phyloP scores from a whole-genome alignment of 2,797 vertebrate genomes.

The Sebastes steindachneri region DNA sequence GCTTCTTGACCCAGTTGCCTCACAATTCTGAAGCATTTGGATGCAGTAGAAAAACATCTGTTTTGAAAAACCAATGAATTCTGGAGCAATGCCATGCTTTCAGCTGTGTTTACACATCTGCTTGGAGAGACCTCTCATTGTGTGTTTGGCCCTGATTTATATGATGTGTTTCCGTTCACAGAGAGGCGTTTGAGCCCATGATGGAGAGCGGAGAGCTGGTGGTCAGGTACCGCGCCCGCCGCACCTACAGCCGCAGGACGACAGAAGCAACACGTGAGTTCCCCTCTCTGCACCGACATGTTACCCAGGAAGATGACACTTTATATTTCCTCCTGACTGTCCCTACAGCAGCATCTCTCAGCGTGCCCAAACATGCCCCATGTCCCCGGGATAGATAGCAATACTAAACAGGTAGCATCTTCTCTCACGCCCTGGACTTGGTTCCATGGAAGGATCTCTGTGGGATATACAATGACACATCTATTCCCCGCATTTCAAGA shows the following conservation, averaged over 20 bases:
- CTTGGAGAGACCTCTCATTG: neutral
- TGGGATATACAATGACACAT: constrained; percentile 1
- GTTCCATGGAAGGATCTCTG: neutral
- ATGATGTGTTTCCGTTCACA: constrained; percentile 50
- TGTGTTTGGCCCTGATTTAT: constrained; percentile 1
- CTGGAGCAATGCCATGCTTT: neutral
- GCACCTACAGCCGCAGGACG: constrained; percentile 91
- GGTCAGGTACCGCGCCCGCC: constrained; percentile 89
- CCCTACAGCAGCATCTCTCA: neutral
- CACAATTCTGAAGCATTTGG: constrained; percentile 26
- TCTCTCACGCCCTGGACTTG: neutral
- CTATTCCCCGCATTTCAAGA: neutral
- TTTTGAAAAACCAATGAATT: constrained; percentile 10
- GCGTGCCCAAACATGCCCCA: constrained; percentile 41
- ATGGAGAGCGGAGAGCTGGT: constrained; percentile 92
- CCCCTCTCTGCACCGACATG: neutral
- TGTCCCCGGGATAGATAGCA: constrained; percentile 16
- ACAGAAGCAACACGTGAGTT: constrained; percentile 92
- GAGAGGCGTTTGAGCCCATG: constrained; percentile 91
- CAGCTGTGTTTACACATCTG: constrained; percentile 30
- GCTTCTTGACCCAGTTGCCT: constrained; percentile 14
- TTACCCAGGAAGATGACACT: constrained; percentile 2
- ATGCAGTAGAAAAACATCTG: constrained; percentile 17
- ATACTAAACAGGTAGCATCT: neutral
- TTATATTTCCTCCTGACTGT: neutral